phyloP scores from a whole-genome alignment of 2,888 invertebrate genomes.

The Sphaeridia pumilis region DNA sequence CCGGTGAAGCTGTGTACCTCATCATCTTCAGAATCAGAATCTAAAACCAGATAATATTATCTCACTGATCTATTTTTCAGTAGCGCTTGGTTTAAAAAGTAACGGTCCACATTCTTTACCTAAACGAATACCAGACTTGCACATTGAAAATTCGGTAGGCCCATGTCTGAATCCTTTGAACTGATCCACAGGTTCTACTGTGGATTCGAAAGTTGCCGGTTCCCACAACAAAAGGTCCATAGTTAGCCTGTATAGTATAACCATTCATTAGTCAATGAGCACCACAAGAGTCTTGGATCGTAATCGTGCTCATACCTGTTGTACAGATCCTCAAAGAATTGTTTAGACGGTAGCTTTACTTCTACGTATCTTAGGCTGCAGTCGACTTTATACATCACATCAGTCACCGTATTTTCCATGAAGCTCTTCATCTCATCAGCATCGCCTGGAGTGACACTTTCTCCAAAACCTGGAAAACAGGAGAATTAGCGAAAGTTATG shows the following conservation, averaged over 20 bases:
- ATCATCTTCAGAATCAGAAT: constrained; percentile 41
- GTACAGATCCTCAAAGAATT: constrained; percentile 80
- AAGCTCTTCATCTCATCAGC: constrained; percentile 72
- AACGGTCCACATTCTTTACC: too few relatives aligned
- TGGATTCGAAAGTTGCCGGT: constrained; percentile 53
- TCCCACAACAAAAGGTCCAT: constrained; percentile 77
- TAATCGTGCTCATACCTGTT: constrained; percentile 56
- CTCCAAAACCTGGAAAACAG: constrained; percentile 42
- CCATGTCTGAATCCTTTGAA: constrained; percentile 18
- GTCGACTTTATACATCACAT: constrained; percentile 59
- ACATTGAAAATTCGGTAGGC: constrained; percentile 47
- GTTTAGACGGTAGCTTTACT: constrained; percentile 66
- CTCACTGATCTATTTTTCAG: too few relatives aligned
- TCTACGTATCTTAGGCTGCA: constrained; percentile 63
- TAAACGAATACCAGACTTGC: constrained; percentile 58
- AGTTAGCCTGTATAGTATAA: constrained; percentile 53
- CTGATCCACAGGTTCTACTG: constrained; percentile 14
- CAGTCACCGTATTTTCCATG: constrained; percentile 56
- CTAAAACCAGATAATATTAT: too few relatives aligned
- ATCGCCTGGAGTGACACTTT: constrained; percentile 70
- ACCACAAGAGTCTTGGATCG: too few relatives aligned
- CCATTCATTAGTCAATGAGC: too few relatives aligned
- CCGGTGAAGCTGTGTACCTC: constrained; percentile 25
- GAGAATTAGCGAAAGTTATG: too few relatives aligned
- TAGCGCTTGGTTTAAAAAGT: too few relatives aligned